Evolutionary conservation across 2,797 vertebrate genomes (phyloP), one percentile per base, ranked within the genome.

Genomic region (Uromys caudimaculatus): DNA sequence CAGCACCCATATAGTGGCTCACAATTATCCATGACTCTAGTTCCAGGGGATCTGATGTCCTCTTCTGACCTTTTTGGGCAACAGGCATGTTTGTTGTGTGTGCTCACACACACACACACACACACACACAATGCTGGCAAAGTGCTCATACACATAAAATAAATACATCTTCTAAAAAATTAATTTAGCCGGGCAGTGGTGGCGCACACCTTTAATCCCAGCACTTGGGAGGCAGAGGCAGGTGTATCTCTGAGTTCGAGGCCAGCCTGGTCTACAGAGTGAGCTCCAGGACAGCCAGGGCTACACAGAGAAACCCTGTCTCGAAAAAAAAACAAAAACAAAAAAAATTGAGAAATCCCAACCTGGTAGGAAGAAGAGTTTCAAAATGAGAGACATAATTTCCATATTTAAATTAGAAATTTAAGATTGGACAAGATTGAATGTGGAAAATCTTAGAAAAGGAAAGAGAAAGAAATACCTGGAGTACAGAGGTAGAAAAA

Each of bases 391-490:
- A 60, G 35, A 88, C 27, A 95, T 83, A 50, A 82, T 76, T 90
- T 60, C 60, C n/a, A 52, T 41, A 91, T 75, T 93, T 93, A 95
- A 96, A 91, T n/a, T 69, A 77, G 54, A 75, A 60, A 82, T 73
- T 93, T 86, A 60, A 92, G 38, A 38, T 73, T 77, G 38, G 54
- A 86, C 47, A 92, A 41, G 81, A 91, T 69, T 94, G 73, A 94
- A 83, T 79, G 60, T 21, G 79, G 95, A 19, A 82, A 91, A 85
- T 50, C 44, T 85, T 93, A 58, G 64, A 47, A 95, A 95, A 88
- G 44, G 50, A 91, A 52, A 93, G n/a, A 92, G 52, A 95, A 96
- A 92, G 52, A 95, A 96, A 92, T 23, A 75, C 79, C 38, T 13
- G 47, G 35, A 95, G 64, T 62, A 58, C 16, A 93, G 58, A 83